Evolutionary conservation across 2,797 vertebrate genomes (phyloP).

Genomic region (Esox lucius): DNA sequence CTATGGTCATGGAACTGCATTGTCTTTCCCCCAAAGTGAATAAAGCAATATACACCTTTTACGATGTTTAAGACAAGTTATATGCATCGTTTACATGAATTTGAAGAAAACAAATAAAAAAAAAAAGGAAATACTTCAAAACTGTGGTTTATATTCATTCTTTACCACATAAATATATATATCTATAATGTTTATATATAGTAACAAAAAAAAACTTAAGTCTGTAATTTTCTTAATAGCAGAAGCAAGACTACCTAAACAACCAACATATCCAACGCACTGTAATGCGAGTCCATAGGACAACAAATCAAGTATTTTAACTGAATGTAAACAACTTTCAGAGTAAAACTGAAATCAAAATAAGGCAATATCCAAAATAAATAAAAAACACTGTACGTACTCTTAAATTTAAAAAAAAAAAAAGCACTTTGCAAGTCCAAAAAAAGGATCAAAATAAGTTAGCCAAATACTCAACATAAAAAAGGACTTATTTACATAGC

Average conservation of each 20-base stretch:
- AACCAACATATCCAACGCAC: slow-evolving; percentile 91
- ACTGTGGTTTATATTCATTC: slow-evolving; percentile 91
- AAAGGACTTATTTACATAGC: slow-evolving; percentile 94
- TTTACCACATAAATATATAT: slow-evolving; percentile 96
- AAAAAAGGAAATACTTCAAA: slow-evolving; percentile 91
- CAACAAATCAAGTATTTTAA: slow-evolving; percentile 79
- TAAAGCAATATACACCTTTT: slow-evolving; percentile 92
- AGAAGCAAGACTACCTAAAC: slow-evolving; percentile 97
- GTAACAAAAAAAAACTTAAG: slow-evolving; percentile 76
- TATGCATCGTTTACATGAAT: slow-evolving; percentile 89
- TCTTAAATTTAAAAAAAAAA: slow-evolving; percentile 77
- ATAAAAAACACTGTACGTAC: slow-evolving; percentile 83
- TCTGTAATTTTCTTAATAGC: slow-evolving; percentile 84
- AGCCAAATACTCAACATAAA: slow-evolving; percentile 79
- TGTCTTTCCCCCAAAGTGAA: slow-evolving; percentile 84
- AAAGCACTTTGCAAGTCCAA: slow-evolving; percentile 85
- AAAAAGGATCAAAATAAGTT: slow-evolving; percentile 74
- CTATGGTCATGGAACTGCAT: slow-evolving; percentile 81
- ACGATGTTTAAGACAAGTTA: slow-evolving; percentile 88
- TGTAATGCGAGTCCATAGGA: slow-evolving; percentile 91
- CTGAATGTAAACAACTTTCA: slow-evolving; percentile 77
- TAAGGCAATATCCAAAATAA: slow-evolving; percentile 75
- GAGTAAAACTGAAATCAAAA: slow-evolving; percentile 76
- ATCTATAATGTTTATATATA: slow-evolving; percentile 79
- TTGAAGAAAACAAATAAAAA: slow-evolving; percentile 46